phyloP scores from a whole-genome alignment of 2,113 vertebrate genomes.

The Phyllostomus hastatus region DNA sequence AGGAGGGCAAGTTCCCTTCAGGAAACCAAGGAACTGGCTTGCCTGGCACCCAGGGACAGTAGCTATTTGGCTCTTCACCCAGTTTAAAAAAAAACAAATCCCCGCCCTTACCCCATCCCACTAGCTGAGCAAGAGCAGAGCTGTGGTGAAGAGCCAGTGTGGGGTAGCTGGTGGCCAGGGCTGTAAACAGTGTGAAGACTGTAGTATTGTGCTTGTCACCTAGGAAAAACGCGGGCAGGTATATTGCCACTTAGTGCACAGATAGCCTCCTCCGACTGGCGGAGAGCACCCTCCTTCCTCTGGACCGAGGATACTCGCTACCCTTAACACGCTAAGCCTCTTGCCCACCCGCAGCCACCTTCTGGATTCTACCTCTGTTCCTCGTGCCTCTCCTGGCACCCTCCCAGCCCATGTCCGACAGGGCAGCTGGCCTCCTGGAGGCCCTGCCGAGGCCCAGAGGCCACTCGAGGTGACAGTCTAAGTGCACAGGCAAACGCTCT shows the following conservation, averaged over 20 bases:
- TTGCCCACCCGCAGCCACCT: slow-evolving; percentile 38
- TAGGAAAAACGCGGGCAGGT: slow-evolving; percentile 79
- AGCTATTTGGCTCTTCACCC: slow-evolving; percentile 80
- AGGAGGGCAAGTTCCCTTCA: slow-evolving; percentile 41
- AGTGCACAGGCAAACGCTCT: slow-evolving; percentile 84
- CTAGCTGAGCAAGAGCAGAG: slow-evolving; percentile 45
- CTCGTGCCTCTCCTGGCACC: background rate
- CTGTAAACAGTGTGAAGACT: slow-evolving; percentile 85
- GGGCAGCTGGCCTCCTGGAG: slow-evolving; percentile 53
- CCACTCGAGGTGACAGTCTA: slow-evolving; percentile 80
- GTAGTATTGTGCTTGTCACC: slow-evolving; percentile 85
- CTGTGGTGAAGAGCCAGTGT: slow-evolving; percentile 75
- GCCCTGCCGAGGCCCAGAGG: slow-evolving; percentile 67
- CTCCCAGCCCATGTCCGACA: slow-evolving; percentile 27
- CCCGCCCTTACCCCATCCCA: slow-evolving; percentile 41
- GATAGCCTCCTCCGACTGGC: slow-evolving; percentile 58
- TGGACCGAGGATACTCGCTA: slow-evolving; percentile 39
- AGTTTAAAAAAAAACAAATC: slow-evolving; percentile 48
- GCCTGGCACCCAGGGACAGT: slow-evolving; percentile 70
- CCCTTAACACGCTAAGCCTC: slow-evolving; percentile 50
- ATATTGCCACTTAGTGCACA: slow-evolving; percentile 42
- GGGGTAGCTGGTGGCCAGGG: slow-evolving; percentile 76
- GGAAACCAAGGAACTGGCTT: slow-evolving; percentile 63
- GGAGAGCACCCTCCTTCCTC: background rate
- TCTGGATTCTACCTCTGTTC: slow-evolving; percentile 3